phyloP scores from a whole-genome alignment of 2,888 invertebrate species.

The Volucella inflata region DNA sequence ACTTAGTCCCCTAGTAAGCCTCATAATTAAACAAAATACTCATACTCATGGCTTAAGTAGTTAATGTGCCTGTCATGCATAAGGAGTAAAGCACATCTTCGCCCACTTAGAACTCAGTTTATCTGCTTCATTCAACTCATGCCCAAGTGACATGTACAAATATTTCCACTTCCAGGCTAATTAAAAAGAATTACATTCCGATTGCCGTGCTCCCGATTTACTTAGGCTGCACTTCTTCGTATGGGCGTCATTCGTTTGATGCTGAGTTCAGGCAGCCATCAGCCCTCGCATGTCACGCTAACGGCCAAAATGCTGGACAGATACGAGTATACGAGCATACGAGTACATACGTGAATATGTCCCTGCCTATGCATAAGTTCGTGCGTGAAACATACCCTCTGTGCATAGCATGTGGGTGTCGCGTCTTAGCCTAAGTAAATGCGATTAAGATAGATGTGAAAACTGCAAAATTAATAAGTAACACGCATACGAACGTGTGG shows the following conservation, averaged over 20 bases:
- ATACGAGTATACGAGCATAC: no score
- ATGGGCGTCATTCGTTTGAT: slow-evolving; percentile 43
- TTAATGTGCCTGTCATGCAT: slow-evolving; percentile 43
- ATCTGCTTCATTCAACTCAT: not conserved
- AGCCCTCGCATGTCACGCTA: slow-evolving; percentile 23
- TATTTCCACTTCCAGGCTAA: slow-evolving; percentile 62
- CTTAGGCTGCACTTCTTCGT: slow-evolving; percentile 53
- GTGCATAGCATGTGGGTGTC: slow-evolving; percentile 56
- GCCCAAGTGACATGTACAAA: slow-evolving; percentile 41
- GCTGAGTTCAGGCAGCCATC: not conserved
- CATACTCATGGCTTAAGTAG: slow-evolving; percentile 14
- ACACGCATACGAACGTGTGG: slow-evolving; percentile 66
- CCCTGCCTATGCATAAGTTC: not conserved
- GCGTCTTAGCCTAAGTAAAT: slow-evolving; percentile 56
- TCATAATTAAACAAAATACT: slow-evolving; percentile 52
- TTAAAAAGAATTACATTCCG: slow-evolving; percentile 62
- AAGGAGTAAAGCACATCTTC: slow-evolving; percentile 48
- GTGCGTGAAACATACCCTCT: slow-evolving; percentile 26
- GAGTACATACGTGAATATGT: no score
- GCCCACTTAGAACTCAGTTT: not conserved
- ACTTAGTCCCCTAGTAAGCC: slow-evolving; percentile 36
- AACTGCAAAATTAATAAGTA: slow-evolving; percentile 72
- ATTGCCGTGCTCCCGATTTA: slow-evolving; percentile 53
- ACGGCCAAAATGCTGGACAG: slow-evolving; percentile 35
- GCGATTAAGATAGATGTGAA: slow-evolving; percentile 73